Evolutionary conservation across 1,140 invertebrate genomes (phyloP).

Genomic region (Micrasema minimum): DNA sequence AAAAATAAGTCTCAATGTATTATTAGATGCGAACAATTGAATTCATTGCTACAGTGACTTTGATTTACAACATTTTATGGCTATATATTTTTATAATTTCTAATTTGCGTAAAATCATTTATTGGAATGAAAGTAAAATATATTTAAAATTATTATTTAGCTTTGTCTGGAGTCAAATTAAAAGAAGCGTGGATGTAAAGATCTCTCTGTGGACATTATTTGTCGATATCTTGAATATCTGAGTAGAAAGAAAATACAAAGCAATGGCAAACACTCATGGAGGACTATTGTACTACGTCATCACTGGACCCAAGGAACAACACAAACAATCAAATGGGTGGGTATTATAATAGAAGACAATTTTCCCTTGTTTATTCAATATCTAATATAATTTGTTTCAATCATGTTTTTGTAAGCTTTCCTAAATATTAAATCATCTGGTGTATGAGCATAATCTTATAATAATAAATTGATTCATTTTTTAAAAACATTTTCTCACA

Average conservation of each 20-base stretch:
- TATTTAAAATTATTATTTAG: background rate
- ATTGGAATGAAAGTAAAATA: background rate
- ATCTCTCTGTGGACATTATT: background rate
- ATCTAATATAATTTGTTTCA: too few species aligned
- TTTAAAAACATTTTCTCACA: too few species aligned
- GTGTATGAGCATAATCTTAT: too few species aligned
- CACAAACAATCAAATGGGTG: slow-evolving; percentile 40
- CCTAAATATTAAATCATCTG: too few species aligned
- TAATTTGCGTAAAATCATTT: background rate
- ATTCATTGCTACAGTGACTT: too few species aligned
- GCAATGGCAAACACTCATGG: slow-evolving; percentile 71
- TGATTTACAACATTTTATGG: too few species aligned
- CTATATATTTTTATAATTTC: background rate
- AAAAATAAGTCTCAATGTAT: too few species aligned
- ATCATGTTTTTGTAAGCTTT: too few species aligned
- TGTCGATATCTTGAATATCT: background rate
- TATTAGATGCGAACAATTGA: too few species aligned
- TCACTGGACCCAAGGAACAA: slow-evolving; percentile 69
- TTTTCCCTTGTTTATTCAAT: too few species aligned
- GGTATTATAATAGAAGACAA: slow-evolving; percentile 17
- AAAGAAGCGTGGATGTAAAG: background rate
- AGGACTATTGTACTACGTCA: slow-evolving; percentile 73
- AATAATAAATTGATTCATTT: too few species aligned
- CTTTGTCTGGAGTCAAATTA: background rate
- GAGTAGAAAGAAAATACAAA: background rate